Evolutionary conservation across 2,888 invertebrate species (phyloP), one percentile per base, ranked within the genome.

Genomic region (Ischnus inquisitorius): DNA sequence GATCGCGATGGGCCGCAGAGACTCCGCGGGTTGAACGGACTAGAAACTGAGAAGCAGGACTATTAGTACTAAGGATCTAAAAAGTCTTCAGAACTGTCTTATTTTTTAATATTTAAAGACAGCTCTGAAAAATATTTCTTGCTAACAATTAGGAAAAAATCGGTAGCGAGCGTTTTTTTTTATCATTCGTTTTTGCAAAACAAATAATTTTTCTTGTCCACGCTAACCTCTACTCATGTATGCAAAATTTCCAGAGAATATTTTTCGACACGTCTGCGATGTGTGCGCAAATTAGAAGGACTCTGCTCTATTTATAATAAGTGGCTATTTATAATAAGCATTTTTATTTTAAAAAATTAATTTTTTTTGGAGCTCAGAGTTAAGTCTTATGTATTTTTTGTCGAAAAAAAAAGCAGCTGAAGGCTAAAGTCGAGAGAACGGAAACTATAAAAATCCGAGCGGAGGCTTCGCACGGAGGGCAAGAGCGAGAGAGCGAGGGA

Each of bases 391-490:
- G 34, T 4, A 34, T 34, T 22, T 28, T 39, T 57, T 14, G 48
- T 14, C n/a, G 14, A 34, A 19, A 14, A 72, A 51, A 72, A 46
- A 54, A 75, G 68, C 22, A 75, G 12, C 19, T 6, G 22, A 22
- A 75, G 39, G 25, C 54, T 57, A 39, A 77, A 64, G 46, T 57
- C 57, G 41, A 51, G 54, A 54, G 80, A 75, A 77, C 19, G 34
- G 39, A 64, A 54, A 65, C 79, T 39, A 43, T 75, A 83, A 84
- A 86, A 83, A 83, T 82, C 79, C 34, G 68, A 71, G 43, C 48
- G 65, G 65, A 19, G 54, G 71, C 43, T 71, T 79, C 62, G 54
- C 41, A n/a, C 60, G 16, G 25, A 16, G 51, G 28, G 25, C 12
- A 28, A 25, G 12, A 25, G 57, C 22, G 57, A 57, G 57, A 64